Evolutionary conservation across 2,797 vertebrate species (phyloP), one percentile per base, ranked within the genome.

Genomic region (Sebastiscus albofasciatus): DNA sequence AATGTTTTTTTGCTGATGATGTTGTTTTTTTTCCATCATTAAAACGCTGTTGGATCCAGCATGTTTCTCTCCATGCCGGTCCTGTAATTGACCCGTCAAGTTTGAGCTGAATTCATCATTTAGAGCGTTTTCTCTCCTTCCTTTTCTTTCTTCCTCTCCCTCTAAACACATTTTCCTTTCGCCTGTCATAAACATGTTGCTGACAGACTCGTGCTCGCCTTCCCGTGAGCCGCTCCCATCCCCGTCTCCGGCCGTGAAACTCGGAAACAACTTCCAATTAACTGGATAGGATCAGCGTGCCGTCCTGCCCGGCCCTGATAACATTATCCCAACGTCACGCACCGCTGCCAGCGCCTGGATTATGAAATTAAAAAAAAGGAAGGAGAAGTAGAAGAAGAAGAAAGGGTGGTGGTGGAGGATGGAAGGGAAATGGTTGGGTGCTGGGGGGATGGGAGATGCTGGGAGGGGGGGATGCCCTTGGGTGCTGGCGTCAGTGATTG

Each of bases 181-280:
- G 18, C 36, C 67, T 76, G 64, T 71, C 77, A 70, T 6, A 26
- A 76, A 78, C 77, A 64, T 34, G 79, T 58, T 64, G 10, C 5
- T 62, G 77, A 83, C 87, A 68, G 58, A 24, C 46, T 67, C 60
- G 0, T 34, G 77, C 12, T 77, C 7, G 36, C 46, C 67, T n/a
- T 56, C 26, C 69, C 12, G 56, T 10, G 60, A 39, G 83, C 70
- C 26, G 8, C 82, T 82, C 77, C 64, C 82, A 14, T 71, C 58
- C 68, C 31, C 76, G 36, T 88, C 80, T 88, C 84, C 3, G 58
- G 70, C 67, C 36, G 56, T 22, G 27, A 85, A 86, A 86, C 77
- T 81, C 20, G 18, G 85, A 90, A 93, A 91, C 88, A 91, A 90
- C 85, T 85, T 80, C 81, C 86, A 87, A 90, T 92, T 90, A 92